Base-by-base conservation (phyloP, 2,888 invertebrate species). In the Caenorhabditis sp. region DNA sequence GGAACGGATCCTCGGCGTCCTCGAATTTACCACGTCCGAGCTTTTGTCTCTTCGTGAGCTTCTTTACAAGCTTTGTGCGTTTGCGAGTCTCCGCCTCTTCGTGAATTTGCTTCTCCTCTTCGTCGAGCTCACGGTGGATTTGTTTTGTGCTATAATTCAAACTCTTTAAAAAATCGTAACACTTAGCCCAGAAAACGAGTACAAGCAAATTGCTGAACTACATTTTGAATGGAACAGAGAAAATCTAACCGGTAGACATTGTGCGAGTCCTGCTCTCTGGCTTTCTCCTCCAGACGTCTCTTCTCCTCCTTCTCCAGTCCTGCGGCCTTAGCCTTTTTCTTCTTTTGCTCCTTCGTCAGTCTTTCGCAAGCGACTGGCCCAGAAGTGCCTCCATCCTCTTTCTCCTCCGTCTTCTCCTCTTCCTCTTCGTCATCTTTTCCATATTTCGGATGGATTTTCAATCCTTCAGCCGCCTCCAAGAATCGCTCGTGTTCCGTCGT, bases 1-100 rank as follows among this genome's bases (percentile, higher is more conserved):
- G 32, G 74, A 82, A 81, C 2, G 80, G 76, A 13, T 72, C 72
- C 45, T 82, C 80, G 9, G 75, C 80, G 3, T 82, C 82, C 24
- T 62, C 65, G 43, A 82, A 82, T 27, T 76, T 39, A 48, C 82
- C 82, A 5, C 62, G 24, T 43, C 82, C 82, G 8, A 82, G 39
- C 24, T 61, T 45, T 32, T 71, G 53, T 2, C 68, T 58, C 35
- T 50, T 58, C 5, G 53, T 62, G 17, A 80, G 39, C 50, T 68
- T 74, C 11, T 77, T 65, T 22, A 70, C 7, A 0, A 75, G 9
- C 27, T 80, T 82, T 27, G 70, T 56, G 27, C 58, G 35, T 13
- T 71, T 73, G 3, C 63, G 53, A 17, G 48, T 59, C 6, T 52
- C 45, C n/a, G 62, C 37, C 9, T 43, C 50, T n/a, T 72, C 58